A percentile compares a stretch with the other conserved stretches of the same genome.
These are phyloP conservation scores for Poecile atricapillus DNA, from an alignment of 2,113 vertebrate genomes.

Conservation along the genomic window DNA sequence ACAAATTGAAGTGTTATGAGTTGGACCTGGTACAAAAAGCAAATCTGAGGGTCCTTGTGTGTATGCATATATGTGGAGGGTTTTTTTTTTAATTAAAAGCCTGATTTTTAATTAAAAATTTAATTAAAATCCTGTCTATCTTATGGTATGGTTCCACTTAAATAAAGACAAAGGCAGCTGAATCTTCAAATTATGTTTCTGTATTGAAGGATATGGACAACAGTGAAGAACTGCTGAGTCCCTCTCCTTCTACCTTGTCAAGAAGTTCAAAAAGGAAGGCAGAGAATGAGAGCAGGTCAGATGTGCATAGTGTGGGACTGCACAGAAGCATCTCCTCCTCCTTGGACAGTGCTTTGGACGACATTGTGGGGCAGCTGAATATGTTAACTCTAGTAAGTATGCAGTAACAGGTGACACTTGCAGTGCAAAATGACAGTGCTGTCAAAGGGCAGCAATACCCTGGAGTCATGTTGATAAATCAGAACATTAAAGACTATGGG, in stretches of 20 bases:
- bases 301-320: slow-evolving; percentile 31
- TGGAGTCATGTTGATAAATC: neutral
- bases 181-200: slow-evolving; percentile 16
- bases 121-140: neutral
- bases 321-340: slow-evolving; percentile 53
- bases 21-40: slow-evolving; percentile 55
- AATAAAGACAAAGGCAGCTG: slow-evolving; percentile 2
- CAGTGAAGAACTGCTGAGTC: slow-evolving; percentile 9
- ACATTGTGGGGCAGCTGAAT: slow-evolving; percentile 88
- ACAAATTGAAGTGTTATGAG: slow-evolving; percentile 39
- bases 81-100: neutral
- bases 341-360: slow-evolving; percentile 75
- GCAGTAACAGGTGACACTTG: neutral
- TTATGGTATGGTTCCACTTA: neutral
- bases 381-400: slow-evolving; percentile 86
- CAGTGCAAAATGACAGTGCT: neutral
- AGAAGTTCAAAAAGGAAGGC: slow-evolving; percentile 45
- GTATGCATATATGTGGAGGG: neutral
- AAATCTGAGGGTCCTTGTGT: slow-evolving; percentile 45
- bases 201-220: neutral
- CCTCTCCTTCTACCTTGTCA: neutral
- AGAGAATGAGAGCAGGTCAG: slow-evolving; percentile 3
- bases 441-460: neutral
- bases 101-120: neutral
- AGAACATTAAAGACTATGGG: neutral